phyloP scores from a whole-genome alignment of 1,140 invertebrate genomes.

The Lepidotrigona ventralis region DNA sequence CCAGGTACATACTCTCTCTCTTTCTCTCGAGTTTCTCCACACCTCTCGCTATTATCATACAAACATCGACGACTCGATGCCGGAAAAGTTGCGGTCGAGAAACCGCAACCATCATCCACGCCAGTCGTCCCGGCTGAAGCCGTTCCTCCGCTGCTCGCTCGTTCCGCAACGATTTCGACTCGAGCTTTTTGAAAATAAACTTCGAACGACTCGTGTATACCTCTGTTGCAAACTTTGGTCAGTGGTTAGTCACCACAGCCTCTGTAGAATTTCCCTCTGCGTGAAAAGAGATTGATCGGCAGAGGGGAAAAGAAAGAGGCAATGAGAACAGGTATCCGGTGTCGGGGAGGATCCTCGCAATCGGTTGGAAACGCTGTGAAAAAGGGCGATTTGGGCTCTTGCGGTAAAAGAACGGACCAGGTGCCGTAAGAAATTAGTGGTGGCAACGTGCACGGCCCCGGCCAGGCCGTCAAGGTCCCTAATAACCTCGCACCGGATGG shows the following conservation, averaged over 20 bases:
- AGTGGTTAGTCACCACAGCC: background rate
- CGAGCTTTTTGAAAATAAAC: background rate
- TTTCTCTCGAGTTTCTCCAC: constrained; percentile 70
- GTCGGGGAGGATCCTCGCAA: constrained; percentile 1
- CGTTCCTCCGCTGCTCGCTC: constrained; percentile 30
- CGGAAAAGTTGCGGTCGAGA: constrained; percentile 72
- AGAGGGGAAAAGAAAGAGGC: background rate
- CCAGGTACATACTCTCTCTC: constrained; percentile 10
- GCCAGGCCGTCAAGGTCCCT: constrained; percentile 61
- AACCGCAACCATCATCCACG: constrained; percentile 73
- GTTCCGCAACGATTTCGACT: background rate
- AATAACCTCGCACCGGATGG: constrained; percentile 71
- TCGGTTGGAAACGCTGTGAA: constrained; percentile 21
- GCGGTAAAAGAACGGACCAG: constrained; percentile 66
- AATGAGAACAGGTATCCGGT: constrained; percentile 21
- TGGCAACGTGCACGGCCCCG: constrained; percentile 50
- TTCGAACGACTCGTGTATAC: no score
- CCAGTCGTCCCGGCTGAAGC: constrained; percentile 66
- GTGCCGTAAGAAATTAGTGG: constrained; percentile 70
- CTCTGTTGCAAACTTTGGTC: background rate
- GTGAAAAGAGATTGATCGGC: background rate
- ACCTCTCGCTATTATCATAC: constrained; percentile 79
- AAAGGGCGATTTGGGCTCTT: constrained; percentile 35
- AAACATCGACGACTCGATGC: constrained; percentile 75
- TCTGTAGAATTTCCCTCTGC: background rate